Conservation (phyloP, 2,797 vertebrate species). For the Oryzias sinensis region DNA sequence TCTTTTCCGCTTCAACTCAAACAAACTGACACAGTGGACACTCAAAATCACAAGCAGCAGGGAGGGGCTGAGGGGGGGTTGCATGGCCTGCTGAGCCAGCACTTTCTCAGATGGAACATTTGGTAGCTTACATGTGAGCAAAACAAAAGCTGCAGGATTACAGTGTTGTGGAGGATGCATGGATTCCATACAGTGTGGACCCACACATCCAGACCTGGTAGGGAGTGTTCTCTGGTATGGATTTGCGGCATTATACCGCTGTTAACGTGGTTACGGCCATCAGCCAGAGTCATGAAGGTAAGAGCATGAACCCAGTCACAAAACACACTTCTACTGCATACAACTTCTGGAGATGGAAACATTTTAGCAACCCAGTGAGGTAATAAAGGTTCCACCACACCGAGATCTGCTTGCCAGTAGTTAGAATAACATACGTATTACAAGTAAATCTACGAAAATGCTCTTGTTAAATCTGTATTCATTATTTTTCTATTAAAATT, state of each 20-base stretch:
- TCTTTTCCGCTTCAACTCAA: conserved; percentile 59
- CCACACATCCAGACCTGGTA: conserved; percentile 43
- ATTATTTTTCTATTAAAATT: no score
- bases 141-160: conserved; percentile 69
- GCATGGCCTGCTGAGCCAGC: conserved; percentile 56
- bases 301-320: conserved; percentile 15
- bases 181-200: conserved; percentile 34
- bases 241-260: conserved; percentile 25
- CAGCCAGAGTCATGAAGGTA: conserved; percentile 23
- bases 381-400: background rate
- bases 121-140: conserved; percentile 60
- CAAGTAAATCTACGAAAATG: no score
- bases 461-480: no score
- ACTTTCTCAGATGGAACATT: conserved; percentile 63
- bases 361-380: background rate
- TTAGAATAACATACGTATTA: no score
- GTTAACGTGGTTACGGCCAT: background rate
- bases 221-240: conserved; percentile 1
- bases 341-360: background rate
- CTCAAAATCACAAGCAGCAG: conserved; percentile 39
- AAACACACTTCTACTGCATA: background rate
- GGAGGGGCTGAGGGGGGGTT: conserved; percentile 54
- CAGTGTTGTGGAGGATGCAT: conserved; percentile 50
- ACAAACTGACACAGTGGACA: conserved; percentile 49
- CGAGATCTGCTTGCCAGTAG: background rate